Evolutionary conservation across 2,888 invertebrate genomes (phyloP).

Genomic region (Labia minor): DNA sequence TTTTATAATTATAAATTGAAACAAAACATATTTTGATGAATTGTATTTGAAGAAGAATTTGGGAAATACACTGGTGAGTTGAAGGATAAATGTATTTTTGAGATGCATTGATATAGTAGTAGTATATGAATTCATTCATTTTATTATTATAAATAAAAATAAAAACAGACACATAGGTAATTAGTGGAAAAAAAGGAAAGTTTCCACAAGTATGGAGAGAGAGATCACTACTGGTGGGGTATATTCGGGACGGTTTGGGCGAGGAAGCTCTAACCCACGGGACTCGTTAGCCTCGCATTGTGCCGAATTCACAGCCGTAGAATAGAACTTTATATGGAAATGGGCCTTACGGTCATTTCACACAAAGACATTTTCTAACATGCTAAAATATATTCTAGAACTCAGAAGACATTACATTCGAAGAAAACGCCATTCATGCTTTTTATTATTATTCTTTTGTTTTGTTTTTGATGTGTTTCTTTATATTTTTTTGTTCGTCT

Average conservation of each 20-base stretch:
- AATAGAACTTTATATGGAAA: slow-evolving; percentile 4
- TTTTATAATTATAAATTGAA: too few species aligned
- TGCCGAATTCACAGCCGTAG: slow-evolving; percentile 1
- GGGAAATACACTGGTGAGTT: too few species aligned
- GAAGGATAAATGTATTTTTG: too few species aligned
- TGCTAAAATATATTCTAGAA: slow-evolving; percentile 2
- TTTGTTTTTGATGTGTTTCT: not conserved
- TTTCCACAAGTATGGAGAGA: not conserved
- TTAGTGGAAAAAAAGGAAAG: not conserved
- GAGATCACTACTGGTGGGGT: not conserved
- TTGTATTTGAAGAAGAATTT: too few species aligned
- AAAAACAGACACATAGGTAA: too few species aligned
- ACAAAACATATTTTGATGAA: too few species aligned
- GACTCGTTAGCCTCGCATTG: slow-evolving; percentile 13
- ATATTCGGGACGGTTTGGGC: not conserved
- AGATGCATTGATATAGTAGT: too few species aligned
- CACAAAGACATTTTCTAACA: slow-evolving; percentile 1
- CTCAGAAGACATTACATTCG: slow-evolving; percentile 3
- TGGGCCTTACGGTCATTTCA: slow-evolving; percentile 13
- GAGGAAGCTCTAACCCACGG: not conserved
- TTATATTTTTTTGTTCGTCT: not conserved
- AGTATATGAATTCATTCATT: too few species aligned
- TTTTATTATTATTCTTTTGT: slow-evolving; percentile 13
- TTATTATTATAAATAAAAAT: too few species aligned
- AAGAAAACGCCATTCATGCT: not conserved